Conservation (phyloP, 2,113 vertebrate genomes). For the Otolemur garnettii region DNA sequence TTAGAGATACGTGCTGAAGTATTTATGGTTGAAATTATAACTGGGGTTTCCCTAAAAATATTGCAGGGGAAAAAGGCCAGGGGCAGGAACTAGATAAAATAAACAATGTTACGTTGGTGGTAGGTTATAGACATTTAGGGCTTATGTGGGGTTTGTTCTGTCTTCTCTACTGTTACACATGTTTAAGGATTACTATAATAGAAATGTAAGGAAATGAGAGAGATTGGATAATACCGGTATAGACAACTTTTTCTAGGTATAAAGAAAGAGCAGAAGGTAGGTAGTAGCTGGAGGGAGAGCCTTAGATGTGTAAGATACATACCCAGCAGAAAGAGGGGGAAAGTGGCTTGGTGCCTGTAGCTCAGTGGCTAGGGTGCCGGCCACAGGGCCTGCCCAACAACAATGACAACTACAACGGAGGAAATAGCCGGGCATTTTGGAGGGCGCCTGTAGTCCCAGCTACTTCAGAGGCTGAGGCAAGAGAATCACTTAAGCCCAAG, state of each 20-base stretch:
- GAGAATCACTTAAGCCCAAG: too few species aligned
- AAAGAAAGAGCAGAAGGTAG: neutral
- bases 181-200: neutral
- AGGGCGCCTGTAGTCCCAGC: too few species aligned
- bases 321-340: neutral
- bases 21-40: neutral
- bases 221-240: neutral
- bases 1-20: neutral
- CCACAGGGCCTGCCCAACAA: too few species aligned
- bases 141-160: neutral
- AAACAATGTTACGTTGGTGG: neutral
- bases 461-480: too few species aligned
- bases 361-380: too few species aligned
- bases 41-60: slow-evolving; percentile 7
- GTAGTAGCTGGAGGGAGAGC: neutral
- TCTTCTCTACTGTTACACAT: neutral
- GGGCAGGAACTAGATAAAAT: neutral
- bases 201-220: neutral
- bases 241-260: neutral
- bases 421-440: too few species aligned
- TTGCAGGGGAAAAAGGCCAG: neutral
- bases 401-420: too few species aligned
- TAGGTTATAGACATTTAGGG: neutral
- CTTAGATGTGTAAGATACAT: too few species aligned
- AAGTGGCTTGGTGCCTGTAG: neutral